phyloP scores from a whole-genome alignment of 1,140 invertebrate genomes.

The Steinernema feltiae region DNA sequence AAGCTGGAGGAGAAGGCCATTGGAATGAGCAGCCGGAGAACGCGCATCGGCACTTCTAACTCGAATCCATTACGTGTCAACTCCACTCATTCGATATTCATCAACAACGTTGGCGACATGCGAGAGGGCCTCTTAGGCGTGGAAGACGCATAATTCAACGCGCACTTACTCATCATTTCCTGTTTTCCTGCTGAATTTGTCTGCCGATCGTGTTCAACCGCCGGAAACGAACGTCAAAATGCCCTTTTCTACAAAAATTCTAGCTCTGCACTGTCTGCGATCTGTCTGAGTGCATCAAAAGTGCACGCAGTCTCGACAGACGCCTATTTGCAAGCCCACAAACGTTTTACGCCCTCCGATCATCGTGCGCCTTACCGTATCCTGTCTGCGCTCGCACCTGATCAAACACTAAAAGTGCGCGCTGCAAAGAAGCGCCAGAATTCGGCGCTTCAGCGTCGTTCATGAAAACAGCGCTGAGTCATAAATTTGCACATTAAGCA shows the following conservation, averaged over 20 bases:
- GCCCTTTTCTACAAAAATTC: not conserved
- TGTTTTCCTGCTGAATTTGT: too few relatives aligned
- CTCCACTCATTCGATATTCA: slow-evolving; percentile 13
- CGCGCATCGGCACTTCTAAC: slow-evolving; percentile 11
- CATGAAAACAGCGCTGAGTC: not conserved
- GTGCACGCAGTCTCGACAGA: not conserved
- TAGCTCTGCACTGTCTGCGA: not conserved
- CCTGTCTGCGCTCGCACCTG: too few relatives aligned
- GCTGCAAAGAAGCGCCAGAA: not conserved
- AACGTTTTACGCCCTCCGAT: too few relatives aligned
- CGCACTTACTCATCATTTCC: too few relatives aligned
- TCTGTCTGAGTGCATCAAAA: not conserved
- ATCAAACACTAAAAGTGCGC: not conserved
- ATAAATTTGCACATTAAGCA: slow-evolving; percentile 2
- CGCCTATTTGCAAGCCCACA: too few relatives aligned
- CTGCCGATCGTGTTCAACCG: too few relatives aligned
- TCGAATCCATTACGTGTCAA: slow-evolving; percentile 7
- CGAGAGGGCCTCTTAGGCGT: too few relatives aligned
- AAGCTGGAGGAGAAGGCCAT: not conserved
- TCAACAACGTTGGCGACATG: not conserved
- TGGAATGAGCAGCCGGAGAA: not conserved
- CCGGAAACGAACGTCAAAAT: too few relatives aligned
- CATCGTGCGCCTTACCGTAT: not conserved
- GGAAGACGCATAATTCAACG: too few relatives aligned
- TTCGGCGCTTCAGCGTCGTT: not conserved